phyloP scores from a whole-genome alignment of 2,888 invertebrate genomes.

The Tenthredo notha region DNA sequence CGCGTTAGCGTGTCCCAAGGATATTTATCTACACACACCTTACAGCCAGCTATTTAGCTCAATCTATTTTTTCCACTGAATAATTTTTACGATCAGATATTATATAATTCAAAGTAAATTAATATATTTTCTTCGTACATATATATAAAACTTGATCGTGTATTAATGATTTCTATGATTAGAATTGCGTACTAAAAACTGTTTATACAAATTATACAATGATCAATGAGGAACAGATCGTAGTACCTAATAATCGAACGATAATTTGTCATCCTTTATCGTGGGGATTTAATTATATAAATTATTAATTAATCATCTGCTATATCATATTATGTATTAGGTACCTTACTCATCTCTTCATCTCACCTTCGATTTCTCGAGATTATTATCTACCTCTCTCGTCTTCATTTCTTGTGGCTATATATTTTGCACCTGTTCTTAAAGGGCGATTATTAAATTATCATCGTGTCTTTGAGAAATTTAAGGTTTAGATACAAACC shows the following conservation, averaged over 20 bases:
- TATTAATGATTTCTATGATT: not conserved
- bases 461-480: not conserved
- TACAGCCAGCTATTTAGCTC: not conserved
- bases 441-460: not conserved
- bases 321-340: not conserved
- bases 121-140: not conserved
- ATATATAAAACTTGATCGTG: not conserved
- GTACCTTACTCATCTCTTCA: no score
- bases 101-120: not conserved
- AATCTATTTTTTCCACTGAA: not conserved
- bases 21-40: not conserved
- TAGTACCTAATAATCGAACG: not conserved
- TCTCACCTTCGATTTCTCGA: not conserved
- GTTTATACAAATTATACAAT: not conserved
- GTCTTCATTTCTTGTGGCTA: not conserved
- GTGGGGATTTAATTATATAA: not conserved
- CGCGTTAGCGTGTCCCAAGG: not conserved
- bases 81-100: not conserved
- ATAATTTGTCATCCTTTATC: conserved; percentile 8
- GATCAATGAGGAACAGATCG: not conserved
- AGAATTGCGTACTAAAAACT: not conserved
- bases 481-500: not conserved
- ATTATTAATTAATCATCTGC: not conserved
- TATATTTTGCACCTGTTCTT: not conserved
- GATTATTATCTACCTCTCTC: not conserved